Base-by-base conservation (phyloP, 1,140 invertebrate genomes). In the Hyles euphorbiae region DNA sequence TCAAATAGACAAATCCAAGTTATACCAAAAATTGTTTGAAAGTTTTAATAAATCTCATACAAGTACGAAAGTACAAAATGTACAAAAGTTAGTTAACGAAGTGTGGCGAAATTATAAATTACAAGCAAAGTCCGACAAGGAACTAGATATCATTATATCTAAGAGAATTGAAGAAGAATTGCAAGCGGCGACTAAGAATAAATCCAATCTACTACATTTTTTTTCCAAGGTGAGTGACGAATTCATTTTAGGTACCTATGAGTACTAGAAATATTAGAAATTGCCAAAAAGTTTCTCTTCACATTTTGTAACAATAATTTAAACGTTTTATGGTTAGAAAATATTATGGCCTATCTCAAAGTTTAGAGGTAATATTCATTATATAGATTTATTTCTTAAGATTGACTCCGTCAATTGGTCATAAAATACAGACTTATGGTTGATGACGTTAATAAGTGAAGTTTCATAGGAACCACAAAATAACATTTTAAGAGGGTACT, bases 71-170 rank as follows among this genome's bases (percentile, higher is more conserved):
- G 59, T 66, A 63, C 62, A 63, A 68, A 72, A 72, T 68, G 58
- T 66, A 64, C 65, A 72, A 53, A 72, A 68, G 55, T 66, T 68
- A 69, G 70, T 69, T 69, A 65, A 72, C 62, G 63, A 72, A 65
- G 67, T 72, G 63, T 67, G 59, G 69, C 56, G 61, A 54, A 69
- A 69, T 68, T 67, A 67, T 61, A 72, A 72, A 57, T 65, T 69
- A 65, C 64, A 69, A 72, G 55, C 60, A 68, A 67, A 71, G 50
- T 65, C 62, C 58, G 60, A 67, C 58, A 69, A 67, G 62, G 67
- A 72, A 69, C 57, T 72, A 56, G 61, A 69, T 69, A 67, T 69
- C 58, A 68, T 72, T 68, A 63, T 70, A 36, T 70, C 60, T 70
- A 67, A 70, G 63, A 70, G 60, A 70, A 70, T 61, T 36, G 58